These are phyloP conservation scores for Metopia argyrocephala DNA, from an alignment of 2,888 invertebrate species.

Conservation along the genomic window DNA sequence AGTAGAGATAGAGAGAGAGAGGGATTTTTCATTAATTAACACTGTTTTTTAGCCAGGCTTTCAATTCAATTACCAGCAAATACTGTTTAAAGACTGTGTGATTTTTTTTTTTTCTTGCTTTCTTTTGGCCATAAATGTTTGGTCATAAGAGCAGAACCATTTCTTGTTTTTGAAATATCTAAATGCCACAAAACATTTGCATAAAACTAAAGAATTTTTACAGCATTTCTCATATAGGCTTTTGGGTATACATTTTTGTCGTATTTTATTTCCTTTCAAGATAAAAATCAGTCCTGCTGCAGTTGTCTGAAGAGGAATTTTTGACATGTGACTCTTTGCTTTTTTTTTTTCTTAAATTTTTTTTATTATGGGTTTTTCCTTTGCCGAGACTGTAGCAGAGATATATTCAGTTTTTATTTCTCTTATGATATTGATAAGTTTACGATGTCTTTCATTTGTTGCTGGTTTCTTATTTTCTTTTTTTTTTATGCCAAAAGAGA, in stretches of 20 bases:
- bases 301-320: slow-evolving; percentile 34
- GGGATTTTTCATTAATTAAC: slow-evolving; percentile 65
- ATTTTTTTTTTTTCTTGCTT: background rate
- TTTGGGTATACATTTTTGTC: slow-evolving; percentile 46
- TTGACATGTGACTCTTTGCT: slow-evolving; percentile 43
- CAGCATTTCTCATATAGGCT: background rate
- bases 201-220: slow-evolving; percentile 16
- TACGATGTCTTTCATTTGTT: slow-evolving; percentile 5
- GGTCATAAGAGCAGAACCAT: background rate
- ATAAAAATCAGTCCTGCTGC: slow-evolving; percentile 59
- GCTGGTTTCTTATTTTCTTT: background rate
- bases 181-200: slow-evolving; percentile 35
- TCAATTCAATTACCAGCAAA: slow-evolving; percentile 52
- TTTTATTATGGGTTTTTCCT: background rate
- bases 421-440: background rate
- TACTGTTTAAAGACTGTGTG: background rate
- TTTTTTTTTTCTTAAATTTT: background rate
- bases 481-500: background rate
- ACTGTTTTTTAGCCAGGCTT: slow-evolving; percentile 58
- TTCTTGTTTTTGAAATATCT: background rate
- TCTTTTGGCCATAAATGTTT: background rate
- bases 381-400: background rate
- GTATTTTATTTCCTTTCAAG: slow-evolving; percentile 58
- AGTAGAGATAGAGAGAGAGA: too few species aligned
- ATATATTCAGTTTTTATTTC: background rate